Evolutionary conservation across 1,140 invertebrate genomes (phyloP), one percentile per base, ranked within the genome.

Genomic region (Maniola jurtina): DNA sequence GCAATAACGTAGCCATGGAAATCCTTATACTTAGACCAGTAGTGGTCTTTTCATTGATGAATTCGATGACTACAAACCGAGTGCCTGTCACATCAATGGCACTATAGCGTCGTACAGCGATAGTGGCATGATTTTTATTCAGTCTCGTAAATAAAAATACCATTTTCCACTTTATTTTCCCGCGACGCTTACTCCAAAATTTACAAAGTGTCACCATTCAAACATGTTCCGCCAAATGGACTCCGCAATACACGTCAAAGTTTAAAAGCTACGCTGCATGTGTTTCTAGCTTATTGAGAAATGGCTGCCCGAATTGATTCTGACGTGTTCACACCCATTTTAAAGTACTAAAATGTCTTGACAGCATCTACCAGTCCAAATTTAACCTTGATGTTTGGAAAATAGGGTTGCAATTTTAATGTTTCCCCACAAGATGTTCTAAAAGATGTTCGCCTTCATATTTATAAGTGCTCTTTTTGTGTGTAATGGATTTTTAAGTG

Each of bases 401-500:
- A 13, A 50, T 65, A 76, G 71, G 50, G 73, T 66, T 47, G 25
- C 42, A 70, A 67, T 76, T 80, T 2, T 7, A 1, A 33, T 66
- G 63, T 16, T 13, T n/a, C 15, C 2, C 63, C 45, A 16, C 25
- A 61, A 75, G 66, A 64, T 63, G 73, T 70, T 79, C 73, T 66
- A 77, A 75, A 84, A 81, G 70, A 65, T 72, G 74, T 73, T 75
- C 70, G 75, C 76, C 76, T 78, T 84, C 73, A 86, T 80, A 81
- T 86, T 84, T 86, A 86, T 88, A 84, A 86, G 75, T 76, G 79
- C 70, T 80, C 74, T 84, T 85, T 85, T 85, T 85, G 77, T 72
- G 76, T 82, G 81, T 88, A 86, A 88, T 88, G 86, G 84, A 83
- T 88, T 88, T 88, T 86, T 86, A 88, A 88, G 80, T 88, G 86